Evolutionary conservation across 1,140 invertebrate genomes (phyloP), one percentile per base, ranked within the genome.

Genomic region (Zelostemma sp.): DNA sequence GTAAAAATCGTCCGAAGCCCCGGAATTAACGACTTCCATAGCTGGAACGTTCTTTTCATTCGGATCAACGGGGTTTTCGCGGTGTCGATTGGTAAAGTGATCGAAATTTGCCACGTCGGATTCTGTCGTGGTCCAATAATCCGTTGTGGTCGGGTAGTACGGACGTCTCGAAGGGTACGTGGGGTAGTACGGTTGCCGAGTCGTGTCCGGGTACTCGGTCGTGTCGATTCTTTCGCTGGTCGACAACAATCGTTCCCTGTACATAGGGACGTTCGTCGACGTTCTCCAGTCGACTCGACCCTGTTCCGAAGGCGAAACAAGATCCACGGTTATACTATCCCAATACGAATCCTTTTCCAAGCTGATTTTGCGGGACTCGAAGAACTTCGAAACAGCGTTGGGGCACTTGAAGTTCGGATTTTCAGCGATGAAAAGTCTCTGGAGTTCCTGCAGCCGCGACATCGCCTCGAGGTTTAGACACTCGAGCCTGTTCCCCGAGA

Each of bases 361-460:
- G 14, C 14, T 33, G 3, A 85, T 53, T 0, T 69, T 45, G 0
- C 65, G 79, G 0, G 62, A 62, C 6, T 72, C 54, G 0, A 85
- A 48, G 14, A 78, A 82, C 3, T 56, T 58, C 1, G 64, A 67
- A 0, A 85, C 40, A 0, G 80, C 81, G 6, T 81, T 79, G 0
- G 82, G 82, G 41, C 83, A 85, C 14, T 78, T 77, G 35, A 84
- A 84, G 0, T 80, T 61, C 0, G 79, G 68, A 59, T 84, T 85
- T 11, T 83, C 77, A 1, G 58, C 77, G 2, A 85, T 6, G 17
- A 80, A 81, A 0, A 85, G 73, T n/a, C 80, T 51, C 19, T 76
- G 77, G 2, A 85, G 65, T n/a, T 76, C 66, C 1, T 14, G 18
- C 1, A 85, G 17, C 0, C 70, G 46, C 1, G 77, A 61, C 55